Evolutionary conservation across 2,797 vertebrate species (phyloP).

Genomic region (Anableps anableps): DNA sequence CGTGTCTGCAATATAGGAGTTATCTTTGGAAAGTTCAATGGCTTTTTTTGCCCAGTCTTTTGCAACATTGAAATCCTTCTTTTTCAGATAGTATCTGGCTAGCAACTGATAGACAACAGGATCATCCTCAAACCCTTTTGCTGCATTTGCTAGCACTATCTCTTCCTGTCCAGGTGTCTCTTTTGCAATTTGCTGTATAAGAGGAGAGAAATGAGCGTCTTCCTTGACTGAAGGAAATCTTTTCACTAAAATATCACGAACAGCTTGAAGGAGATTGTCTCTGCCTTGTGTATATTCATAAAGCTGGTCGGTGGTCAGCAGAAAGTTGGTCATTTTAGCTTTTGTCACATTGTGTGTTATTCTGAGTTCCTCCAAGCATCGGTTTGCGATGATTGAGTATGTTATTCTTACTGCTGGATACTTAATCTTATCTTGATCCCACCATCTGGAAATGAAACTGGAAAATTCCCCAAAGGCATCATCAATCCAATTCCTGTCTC

Average conservation of each 20-base stretch:
- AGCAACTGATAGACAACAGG: slow-evolving; percentile 71
- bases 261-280: slow-evolving; percentile 59
- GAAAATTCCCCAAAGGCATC: slow-evolving; percentile 71
- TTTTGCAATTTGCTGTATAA: slow-evolving; percentile 63
- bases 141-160: slow-evolving; percentile 67
- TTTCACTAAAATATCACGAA: slow-evolving; percentile 68
- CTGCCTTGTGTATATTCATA: slow-evolving; percentile 68
- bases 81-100: slow-evolving; percentile 75
- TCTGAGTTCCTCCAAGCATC: slow-evolving; percentile 70
- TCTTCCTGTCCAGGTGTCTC: slow-evolving; percentile 68
- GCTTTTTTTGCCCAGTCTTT: slow-evolving; percentile 58
- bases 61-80: slow-evolving; percentile 64
- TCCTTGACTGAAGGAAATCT: slow-evolving; percentile 40
- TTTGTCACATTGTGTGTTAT: slow-evolving; percentile 48
- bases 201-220: slow-evolving; percentile 67
- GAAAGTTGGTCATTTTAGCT: slow-evolving; percentile 59
- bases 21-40: slow-evolving; percentile 55
- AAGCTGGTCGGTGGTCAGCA: slow-evolving; percentile 61
- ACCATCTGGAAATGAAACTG: slow-evolving; percentile 57
- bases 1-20: slow-evolving; percentile 76
- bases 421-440: slow-evolving; percentile 37
- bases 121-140: slow-evolving; percentile 67
- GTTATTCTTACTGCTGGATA: slow-evolving; percentile 68
- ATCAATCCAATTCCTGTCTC: slow-evolving; percentile 55
- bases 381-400: slow-evolving; percentile 63